Evolutionary conservation across 2,888 invertebrate genomes (phyloP), one percentile per base, ranked within the genome.

Genomic region (Leptopterna dolabrata): DNA sequence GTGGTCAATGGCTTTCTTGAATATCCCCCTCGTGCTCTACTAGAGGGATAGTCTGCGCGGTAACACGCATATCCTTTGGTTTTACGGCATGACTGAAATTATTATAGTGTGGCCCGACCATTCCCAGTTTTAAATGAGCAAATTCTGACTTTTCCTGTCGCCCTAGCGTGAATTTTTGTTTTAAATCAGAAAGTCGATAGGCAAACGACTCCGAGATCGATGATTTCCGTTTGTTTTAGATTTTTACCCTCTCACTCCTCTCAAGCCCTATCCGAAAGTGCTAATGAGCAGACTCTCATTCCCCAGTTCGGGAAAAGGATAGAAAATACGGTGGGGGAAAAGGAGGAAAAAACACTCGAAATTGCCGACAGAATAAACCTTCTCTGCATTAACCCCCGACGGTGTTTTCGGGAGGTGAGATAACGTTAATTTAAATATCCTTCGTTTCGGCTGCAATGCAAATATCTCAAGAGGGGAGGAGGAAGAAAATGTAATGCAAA

Each of bases 401-500:
- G 24, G 14, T 7, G 36, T 27, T 76, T 84, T 47, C 73, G 73
- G 7, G 73, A 73, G 73, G 76, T 47, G 45, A 85, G 85, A 85
- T 85, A 85, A 85, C 85, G 85, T 73, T 85, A 85, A 85, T 85
- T 85, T 85, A 85, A 85, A 85, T 85, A 85, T 73, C 27, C 73
- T 85, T 85, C 73, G n/a, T n/a, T 73, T 85, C 73, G 43, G 45
- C 47, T 29, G n/a, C 55, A 16, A 85, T 85, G 85, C 85, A 85
- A 85, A 85, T 85, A 73, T 27, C 78, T n/a, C n/a, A n/a, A n/a
- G 24, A 78, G 78, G 27, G 36, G 2, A 36, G 7, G 36, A 30
- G 41, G 91, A 90, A 90, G 90, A 51, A 51, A n/a, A 51, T 16
- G n/a, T 51, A 73, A 29, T 29, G 30, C 30, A 36, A 36, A 36